These are phyloP conservation scores for Botia almorhae DNA, from an alignment of 2,797 vertebrate genomes.

Conservation along the genomic window DNA sequence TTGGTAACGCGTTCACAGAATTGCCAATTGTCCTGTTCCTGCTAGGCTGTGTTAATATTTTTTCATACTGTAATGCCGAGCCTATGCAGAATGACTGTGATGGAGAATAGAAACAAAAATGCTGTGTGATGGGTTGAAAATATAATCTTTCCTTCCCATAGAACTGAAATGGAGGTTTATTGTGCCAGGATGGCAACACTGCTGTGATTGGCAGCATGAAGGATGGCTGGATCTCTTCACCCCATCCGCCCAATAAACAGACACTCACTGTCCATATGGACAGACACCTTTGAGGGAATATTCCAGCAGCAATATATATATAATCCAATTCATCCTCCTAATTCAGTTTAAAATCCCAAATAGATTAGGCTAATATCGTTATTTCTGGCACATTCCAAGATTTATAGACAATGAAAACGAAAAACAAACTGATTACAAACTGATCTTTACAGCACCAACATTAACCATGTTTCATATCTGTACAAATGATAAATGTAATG, in stretches of 20 bases:
- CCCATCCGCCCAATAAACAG: not conserved
- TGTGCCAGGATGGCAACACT: conserved; percentile 1
- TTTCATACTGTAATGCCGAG: not conserved
- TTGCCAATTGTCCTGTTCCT: not conserved
- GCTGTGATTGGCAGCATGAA: not conserved
- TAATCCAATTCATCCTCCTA: not conserved
- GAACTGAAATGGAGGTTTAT: not conserved
- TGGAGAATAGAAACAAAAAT: not conserved
- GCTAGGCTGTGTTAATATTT: not conserved
- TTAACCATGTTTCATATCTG: not conserved
- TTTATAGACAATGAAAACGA: not conserved
- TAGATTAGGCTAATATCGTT: not conserved
- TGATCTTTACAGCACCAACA: not conserved
- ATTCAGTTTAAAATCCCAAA: not conserved
- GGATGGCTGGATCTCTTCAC: not conserved
- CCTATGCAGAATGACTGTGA: not conserved
- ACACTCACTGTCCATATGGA: not conserved
- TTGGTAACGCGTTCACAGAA: not conserved
- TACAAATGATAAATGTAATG: not conserved
- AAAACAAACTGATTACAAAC: not conserved
- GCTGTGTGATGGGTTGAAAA: not conserved
- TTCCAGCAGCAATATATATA: not conserved
- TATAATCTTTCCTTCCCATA: not conserved
- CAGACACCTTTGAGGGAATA: not conserved
- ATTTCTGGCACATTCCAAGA: conserved; percentile 2